Conservation (phyloP, 2,113 vertebrate species). For the Bubo scandiacus region DNA sequence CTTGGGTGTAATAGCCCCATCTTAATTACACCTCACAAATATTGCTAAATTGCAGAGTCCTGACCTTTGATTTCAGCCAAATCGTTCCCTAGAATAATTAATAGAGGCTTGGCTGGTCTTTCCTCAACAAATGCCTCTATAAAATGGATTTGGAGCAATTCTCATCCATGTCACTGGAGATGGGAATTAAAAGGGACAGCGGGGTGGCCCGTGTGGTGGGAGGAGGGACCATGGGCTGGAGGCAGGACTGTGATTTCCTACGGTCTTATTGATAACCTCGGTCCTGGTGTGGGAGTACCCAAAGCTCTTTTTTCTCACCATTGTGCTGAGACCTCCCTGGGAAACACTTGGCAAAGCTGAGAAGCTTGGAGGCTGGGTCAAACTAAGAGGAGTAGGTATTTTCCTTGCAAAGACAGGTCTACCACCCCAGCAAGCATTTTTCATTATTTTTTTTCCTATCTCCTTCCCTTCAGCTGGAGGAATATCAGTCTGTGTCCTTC, state of each 20-base stretch:
- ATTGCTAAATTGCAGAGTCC: not conserved
- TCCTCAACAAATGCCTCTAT: not conserved
- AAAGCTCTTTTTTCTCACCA: not conserved
- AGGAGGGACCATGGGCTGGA: not conserved
- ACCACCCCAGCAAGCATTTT: not conserved
- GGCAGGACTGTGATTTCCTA: not conserved
- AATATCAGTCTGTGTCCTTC: not conserved
- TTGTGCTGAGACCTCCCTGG: not conserved
- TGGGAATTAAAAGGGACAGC: not conserved
- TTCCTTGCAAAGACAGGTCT: not conserved
- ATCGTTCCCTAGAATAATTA: constrained; percentile 1
- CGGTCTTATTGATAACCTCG: not conserved
- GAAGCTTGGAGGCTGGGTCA: not conserved
- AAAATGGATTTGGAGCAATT: not conserved
- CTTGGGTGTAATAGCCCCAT: not conserved
- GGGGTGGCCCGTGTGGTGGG: accelerated
- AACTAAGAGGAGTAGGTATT: not conserved
- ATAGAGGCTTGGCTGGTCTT: not conserved
- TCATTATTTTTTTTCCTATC: not conserved
- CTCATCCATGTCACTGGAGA: not conserved
- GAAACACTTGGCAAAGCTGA: not conserved
- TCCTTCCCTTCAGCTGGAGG: not conserved
- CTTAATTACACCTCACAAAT: constrained; percentile 17
- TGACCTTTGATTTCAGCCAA: constrained; percentile 41
- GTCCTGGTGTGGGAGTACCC: not conserved